phyloP scores from a whole-genome alignment of 2,113 vertebrate genomes.

The Chionodraco myersi region DNA sequence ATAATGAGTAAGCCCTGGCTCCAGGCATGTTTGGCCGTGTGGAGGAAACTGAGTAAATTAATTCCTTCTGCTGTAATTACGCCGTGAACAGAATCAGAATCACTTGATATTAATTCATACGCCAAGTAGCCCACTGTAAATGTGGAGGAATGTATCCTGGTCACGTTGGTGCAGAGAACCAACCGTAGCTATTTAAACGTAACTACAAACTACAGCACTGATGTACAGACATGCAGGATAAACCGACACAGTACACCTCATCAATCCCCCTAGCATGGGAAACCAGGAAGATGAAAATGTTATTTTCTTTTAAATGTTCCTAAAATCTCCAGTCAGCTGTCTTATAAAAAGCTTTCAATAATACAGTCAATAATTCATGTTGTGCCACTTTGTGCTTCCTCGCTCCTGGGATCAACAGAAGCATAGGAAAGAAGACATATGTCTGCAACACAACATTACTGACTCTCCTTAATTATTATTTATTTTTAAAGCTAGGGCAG shows the following conservation, averaged over 20 bases:
- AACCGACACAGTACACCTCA: background rate
- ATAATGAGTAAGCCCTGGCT: conserved; percentile 72
- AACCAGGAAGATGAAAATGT: background rate
- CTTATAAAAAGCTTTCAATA: background rate
- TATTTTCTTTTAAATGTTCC: conserved; percentile 24
- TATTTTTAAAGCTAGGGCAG: background rate
- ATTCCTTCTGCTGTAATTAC: conserved; percentile 66
- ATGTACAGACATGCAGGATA: background rate
- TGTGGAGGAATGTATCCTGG: conserved; percentile 20
- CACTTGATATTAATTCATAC: conserved; percentile 45
- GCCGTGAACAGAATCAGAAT: conserved; percentile 70
- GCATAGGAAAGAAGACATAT: background rate
- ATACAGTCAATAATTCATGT: conserved; percentile 17
- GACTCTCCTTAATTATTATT: no score
- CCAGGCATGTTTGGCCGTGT: conserved; percentile 59
- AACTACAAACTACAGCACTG: background rate
- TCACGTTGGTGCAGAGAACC: conserved; percentile 7
- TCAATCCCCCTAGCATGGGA: no score
- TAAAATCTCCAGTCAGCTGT: conserved; percentile 14
- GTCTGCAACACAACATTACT: background rate
- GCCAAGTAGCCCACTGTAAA: conserved; percentile 9
- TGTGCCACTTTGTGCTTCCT: conserved; percentile 4
- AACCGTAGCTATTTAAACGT: background rate
- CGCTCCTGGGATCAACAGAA: background rate
- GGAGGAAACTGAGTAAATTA: conserved; percentile 63